Evolutionary conservation across 2,797 vertebrate species (phyloP).

Genomic region (Trichosurus vulpecula): DNA sequence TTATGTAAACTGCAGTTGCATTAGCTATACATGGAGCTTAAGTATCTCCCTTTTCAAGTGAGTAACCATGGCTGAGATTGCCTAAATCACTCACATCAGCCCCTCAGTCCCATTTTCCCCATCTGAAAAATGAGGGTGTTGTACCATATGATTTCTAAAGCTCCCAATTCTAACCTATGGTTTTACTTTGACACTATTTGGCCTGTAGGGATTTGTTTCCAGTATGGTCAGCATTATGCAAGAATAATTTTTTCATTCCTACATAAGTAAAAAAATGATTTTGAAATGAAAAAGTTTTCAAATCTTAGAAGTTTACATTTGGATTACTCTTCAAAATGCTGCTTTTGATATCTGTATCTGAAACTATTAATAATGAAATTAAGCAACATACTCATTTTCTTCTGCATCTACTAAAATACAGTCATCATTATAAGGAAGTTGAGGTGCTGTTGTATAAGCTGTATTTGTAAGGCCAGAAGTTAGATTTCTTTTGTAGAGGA

Average conservation of each 20-base stretch:
- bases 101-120: not conserved
- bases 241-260: not conserved
- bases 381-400: constrained; percentile 85
- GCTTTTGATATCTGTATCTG: constrained; percentile 29
- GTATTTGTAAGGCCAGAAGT: constrained; percentile 83
- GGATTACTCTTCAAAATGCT: constrained; percentile 16
- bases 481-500: constrained; percentile 84
- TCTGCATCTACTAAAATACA: constrained; percentile 89
- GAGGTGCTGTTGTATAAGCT: constrained; percentile 86
- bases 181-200: not conserved
- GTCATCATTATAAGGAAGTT: constrained; percentile 85
- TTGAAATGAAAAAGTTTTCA: constrained; percentile 16
- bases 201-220: not conserved
- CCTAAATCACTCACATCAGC: not conserved
- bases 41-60: not conserved
- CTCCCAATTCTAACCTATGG: not conserved
- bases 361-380: constrained; percentile 48
- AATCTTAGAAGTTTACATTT: constrained; percentile 43
- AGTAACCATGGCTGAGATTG: not conserved
- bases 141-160: not conserved
- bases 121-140: not conserved
- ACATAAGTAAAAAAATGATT: constrained; percentile 15
- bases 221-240: not conserved
- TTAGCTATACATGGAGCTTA: not conserved
- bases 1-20: not conserved